Evolutionary conservation across 2,888 invertebrate species (phyloP).

Genomic region (Eilema depressum): DNA sequence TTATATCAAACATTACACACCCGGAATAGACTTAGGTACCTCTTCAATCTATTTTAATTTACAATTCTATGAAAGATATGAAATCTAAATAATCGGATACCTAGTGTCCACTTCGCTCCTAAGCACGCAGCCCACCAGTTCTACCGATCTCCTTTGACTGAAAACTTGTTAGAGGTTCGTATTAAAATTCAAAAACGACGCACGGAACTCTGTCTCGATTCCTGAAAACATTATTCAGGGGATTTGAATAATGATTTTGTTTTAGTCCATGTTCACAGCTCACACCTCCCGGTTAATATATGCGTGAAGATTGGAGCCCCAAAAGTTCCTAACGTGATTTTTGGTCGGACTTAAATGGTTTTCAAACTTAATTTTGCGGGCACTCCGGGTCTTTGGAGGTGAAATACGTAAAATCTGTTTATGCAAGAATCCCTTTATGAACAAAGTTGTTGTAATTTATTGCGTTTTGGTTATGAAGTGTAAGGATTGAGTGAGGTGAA

Average conservation of each 20-base stretch:
- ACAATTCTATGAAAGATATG: too few relatives aligned
- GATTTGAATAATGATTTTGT: conserved; percentile 87
- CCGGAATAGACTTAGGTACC: too few relatives aligned
- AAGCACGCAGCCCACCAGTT: conserved; percentile 54
- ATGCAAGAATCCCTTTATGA: conserved; percentile 58
- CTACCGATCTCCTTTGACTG: conserved; percentile 84
- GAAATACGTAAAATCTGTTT: conserved; percentile 64
- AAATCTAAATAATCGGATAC: neutral
- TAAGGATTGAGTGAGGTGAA: conserved; percentile 33
- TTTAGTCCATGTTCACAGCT: conserved; percentile 76
- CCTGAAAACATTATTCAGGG: conserved; percentile 85
- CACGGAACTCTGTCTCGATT: conserved; percentile 81
- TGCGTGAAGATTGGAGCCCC: conserved; percentile 76
- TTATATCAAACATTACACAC: too few relatives aligned
- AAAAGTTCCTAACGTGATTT: conserved; percentile 82
- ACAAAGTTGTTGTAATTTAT: conserved; percentile 54
- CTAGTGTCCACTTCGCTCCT: conserved; percentile 59
- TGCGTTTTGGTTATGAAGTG: conserved; percentile 46
- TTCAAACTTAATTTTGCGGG: conserved; percentile 78
- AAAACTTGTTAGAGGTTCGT: conserved; percentile 85
- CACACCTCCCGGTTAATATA: conserved; percentile 69
- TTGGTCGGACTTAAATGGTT: conserved; percentile 83
- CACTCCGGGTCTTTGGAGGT: conserved; percentile 59
- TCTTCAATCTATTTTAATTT: too few relatives aligned
- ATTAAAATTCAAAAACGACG: conserved; percentile 87